These are phyloP conservation scores for Drosophila quasianomalipes DNA, from an alignment of 2,888 invertebrate genomes.

Conservation along the genomic window DNA sequence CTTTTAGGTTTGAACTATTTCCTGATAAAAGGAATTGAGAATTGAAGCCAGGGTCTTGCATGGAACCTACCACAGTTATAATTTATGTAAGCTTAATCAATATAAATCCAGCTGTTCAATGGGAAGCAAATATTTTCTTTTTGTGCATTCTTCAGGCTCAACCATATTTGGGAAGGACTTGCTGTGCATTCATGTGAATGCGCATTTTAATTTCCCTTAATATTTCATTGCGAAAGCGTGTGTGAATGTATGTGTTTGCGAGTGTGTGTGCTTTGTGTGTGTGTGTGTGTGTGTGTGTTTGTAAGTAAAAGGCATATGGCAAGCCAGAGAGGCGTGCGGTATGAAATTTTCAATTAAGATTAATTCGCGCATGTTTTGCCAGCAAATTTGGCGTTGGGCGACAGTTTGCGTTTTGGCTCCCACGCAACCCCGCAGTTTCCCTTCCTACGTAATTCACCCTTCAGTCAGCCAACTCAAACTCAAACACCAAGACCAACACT, in stretches of 20 bases:
- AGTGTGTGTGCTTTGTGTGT: conserved; percentile 17
- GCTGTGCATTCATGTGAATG: conserved; percentile 56
- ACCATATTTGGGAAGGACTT: conserved; percentile 42
- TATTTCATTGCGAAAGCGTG: conserved; percentile 57
- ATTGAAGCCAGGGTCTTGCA: background rate
- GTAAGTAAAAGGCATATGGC: conserved; percentile 54
- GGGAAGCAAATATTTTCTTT: background rate
- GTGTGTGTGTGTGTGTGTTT: conserved; percentile 18
- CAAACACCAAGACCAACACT: conserved; percentile 3
- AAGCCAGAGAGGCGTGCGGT: conserved; percentile 54
- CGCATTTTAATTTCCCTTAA: conserved; percentile 70
- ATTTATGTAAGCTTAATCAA: background rate
- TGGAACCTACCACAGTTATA: background rate
- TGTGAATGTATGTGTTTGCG: conserved; percentile 4
- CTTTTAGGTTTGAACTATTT: background rate
- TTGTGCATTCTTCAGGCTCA: conserved; percentile 3
- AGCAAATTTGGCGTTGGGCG: conserved; percentile 8
- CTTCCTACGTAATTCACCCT: background rate
- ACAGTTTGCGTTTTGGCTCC: conserved; percentile 44
- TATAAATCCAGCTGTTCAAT: background rate
- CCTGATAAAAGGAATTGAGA: background rate
- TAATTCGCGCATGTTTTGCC: conserved; percentile 76
- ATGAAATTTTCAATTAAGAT: conserved; percentile 81
- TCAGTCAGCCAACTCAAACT: background rate
- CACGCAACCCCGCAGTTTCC: no score